Evolutionary conservation across 1,140 invertebrate species (phyloP).

Genomic region (Trypoxylus dichotomus): DNA sequence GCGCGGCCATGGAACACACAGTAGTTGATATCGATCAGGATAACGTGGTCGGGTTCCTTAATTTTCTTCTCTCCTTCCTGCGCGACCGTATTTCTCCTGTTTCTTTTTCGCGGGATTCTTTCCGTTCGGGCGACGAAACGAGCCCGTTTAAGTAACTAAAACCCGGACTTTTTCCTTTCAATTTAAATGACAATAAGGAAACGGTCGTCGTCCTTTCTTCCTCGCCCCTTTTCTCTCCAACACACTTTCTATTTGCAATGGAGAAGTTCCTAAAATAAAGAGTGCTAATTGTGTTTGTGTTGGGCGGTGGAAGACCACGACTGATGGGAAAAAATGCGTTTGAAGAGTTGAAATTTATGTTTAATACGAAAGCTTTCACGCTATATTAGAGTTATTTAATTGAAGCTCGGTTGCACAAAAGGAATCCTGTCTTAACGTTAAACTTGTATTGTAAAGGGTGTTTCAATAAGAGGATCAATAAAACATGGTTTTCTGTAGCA

Average conservation of each 20-base stretch:
- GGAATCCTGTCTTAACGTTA: too few species aligned
- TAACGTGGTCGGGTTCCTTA: conserved; percentile 17
- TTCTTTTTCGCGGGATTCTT: background rate
- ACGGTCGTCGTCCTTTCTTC: background rate
- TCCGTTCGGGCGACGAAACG: background rate
- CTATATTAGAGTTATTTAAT: background rate
- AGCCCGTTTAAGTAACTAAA: conserved; percentile 5
- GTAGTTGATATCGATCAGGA: conserved; percentile 15
- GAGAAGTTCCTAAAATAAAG: conserved; percentile 1
- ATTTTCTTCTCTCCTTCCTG: background rate
- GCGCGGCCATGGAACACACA: background rate
- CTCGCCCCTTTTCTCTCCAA: background rate
- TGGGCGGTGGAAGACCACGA: background rate
- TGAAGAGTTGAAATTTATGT: background rate
- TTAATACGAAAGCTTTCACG: background rate
- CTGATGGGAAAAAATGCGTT: background rate
- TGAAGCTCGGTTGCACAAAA: background rate
- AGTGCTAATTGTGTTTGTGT: conserved; percentile 2
- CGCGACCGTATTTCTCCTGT: background rate
- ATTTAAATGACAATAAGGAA: conserved; percentile 17
- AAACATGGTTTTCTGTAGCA: too few species aligned
- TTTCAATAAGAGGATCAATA: too few species aligned
- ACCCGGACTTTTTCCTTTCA: background rate
- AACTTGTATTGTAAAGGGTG: too few species aligned
- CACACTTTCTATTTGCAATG: background rate